phyloP scores from a whole-genome alignment of 2,888 invertebrate genomes.

The Ramazzottius varieornatus region DNA sequence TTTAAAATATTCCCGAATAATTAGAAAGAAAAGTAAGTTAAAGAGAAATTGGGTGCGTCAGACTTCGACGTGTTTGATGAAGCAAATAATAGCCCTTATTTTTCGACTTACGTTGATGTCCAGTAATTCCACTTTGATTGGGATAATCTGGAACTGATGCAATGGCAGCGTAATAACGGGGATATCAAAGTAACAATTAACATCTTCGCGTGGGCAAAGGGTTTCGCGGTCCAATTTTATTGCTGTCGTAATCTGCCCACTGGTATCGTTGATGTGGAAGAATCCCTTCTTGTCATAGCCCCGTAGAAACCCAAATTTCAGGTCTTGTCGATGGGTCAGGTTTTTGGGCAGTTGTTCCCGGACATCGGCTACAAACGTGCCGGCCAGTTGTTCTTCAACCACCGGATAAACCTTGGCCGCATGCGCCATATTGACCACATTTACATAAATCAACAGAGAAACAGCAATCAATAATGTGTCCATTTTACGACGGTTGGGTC shows the following conservation, averaged over 20 bases:
- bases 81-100: no score
- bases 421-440: no score
- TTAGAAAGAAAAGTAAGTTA: no score
- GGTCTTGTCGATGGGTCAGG: background rate
- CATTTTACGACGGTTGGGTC: no score
- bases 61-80: no score
- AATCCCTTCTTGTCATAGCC: slow-evolving; percentile 2
- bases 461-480: no score
- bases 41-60: no score
- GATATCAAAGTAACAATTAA: background rate
- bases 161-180: background rate
- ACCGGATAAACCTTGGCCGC: background rate
- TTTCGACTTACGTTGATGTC: no score
- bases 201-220: background rate
- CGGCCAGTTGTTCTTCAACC: background rate
- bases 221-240: background rate
- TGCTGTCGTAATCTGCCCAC: background rate
- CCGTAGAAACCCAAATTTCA: background rate
- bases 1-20: no score
- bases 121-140: background rate
- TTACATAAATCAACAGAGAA: no score
- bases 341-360: background rate
- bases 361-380: background rate
- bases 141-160: background rate
- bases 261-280: background rate